Evolutionary conservation across 2,888 invertebrate genomes (phyloP).

Genomic region (Drosophila macrospina): DNA sequence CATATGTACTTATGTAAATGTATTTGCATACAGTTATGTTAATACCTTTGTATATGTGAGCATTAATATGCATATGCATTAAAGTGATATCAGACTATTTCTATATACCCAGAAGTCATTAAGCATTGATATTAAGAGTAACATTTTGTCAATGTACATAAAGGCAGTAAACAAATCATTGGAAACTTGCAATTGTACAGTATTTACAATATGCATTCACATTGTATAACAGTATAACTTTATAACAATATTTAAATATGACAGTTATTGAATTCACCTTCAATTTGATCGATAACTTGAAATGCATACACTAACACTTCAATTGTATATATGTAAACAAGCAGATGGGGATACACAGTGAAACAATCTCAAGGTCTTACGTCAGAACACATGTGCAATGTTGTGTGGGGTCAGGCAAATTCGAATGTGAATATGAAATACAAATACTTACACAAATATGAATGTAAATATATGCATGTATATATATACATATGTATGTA

Average conservation of each 20-base stretch:
- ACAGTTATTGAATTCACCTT: constrained; percentile 8
- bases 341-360: constrained; percentile 11
- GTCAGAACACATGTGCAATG: constrained; percentile 62
- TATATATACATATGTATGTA: background rate
- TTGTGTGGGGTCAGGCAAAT: constrained; percentile 76
- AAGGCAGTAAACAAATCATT: too few species aligned
- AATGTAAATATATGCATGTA: background rate
- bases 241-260: constrained; percentile 1
- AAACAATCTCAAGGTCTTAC: constrained; percentile 65
- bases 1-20: background rate
- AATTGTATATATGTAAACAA: constrained; percentile 13
- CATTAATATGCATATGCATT: background rate
- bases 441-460: constrained; percentile 1
- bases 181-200: background rate
- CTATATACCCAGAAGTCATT: constrained; percentile 2
- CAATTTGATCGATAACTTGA: background rate
- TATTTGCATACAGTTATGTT: constrained; percentile 8
- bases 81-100: constrained; percentile 1
- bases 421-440: constrained; percentile 30
- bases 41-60: background rate
- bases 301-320: background rate
- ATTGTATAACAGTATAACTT: background rate
- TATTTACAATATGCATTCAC: background rate
- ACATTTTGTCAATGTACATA: background rate
- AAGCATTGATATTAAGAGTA: background rate